phyloP scores from a whole-genome alignment of 2,797 vertebrate genomes.

The Pipistrellus kuhlii region DNA sequence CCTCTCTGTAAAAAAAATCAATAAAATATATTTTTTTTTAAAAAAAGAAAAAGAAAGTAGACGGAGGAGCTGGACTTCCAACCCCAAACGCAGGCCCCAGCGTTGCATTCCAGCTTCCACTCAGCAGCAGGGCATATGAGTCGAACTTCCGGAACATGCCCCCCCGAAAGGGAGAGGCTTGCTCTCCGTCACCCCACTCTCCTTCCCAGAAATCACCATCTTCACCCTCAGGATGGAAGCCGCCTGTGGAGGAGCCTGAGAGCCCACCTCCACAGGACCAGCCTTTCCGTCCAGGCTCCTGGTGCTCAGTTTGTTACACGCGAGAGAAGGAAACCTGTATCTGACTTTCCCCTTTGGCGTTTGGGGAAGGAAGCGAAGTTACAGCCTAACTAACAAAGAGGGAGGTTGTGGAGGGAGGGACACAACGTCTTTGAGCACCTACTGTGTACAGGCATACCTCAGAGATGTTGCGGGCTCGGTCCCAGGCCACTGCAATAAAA shows the following conservation, averaged over 20 bases:
- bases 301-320: neutral
- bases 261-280: too few species aligned
- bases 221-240: neutral
- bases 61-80: neutral
- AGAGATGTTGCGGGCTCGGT: too few species aligned
- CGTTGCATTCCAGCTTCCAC: neutral
- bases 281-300: neutral
- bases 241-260: fast-evolving
- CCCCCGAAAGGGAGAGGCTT: neutral
- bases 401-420: neutral
- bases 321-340: neutral
- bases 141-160: neutral
- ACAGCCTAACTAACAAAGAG: neutral
- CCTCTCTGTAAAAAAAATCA: too few species aligned
- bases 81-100: neutral
- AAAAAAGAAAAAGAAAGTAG: neutral
- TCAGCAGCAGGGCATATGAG: neutral
- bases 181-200: neutral
- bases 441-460: neutral
- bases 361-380: neutral
- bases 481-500: neutral
- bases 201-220: neutral
- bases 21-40: too few species aligned
- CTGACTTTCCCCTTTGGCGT: neutral
- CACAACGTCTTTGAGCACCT: neutral